These are phyloP conservation scores for Cephus spinipes DNA, from an alignment of 2,888 invertebrate genomes.

Conservation along the genomic window DNA sequence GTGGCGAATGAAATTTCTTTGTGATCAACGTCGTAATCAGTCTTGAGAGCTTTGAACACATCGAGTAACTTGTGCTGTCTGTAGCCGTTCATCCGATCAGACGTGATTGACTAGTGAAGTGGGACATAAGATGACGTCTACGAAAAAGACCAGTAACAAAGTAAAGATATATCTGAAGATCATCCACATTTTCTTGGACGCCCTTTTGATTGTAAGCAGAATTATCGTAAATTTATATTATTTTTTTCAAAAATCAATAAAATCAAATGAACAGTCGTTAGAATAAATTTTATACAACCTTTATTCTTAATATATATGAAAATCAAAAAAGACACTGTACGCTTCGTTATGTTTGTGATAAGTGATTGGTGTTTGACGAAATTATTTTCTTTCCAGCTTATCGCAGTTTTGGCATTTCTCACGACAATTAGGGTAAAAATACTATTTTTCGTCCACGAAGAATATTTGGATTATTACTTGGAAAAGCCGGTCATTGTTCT, in stretches of 20 bases:
- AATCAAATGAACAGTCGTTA: neutral
- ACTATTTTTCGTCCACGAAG: neutral
- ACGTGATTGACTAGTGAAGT: neutral
- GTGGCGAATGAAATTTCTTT: neutral
- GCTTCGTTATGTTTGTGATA: neutral
- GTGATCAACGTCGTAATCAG: neutral
- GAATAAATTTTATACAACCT: neutral
- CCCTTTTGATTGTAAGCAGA: neutral
- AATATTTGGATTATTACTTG: constrained; percentile 14
- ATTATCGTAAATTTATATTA: neutral
- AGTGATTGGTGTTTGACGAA: neutral
- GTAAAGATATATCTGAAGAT: neutral
- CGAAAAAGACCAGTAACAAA: neutral
- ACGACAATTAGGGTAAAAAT: neutral
- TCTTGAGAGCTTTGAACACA: neutral
- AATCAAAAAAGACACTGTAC: no score
- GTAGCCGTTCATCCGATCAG: neutral
- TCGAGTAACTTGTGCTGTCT: neutral
- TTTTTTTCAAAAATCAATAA: neutral
- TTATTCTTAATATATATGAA: neutral
- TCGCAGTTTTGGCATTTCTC: neutral
- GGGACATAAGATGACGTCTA: neutral
- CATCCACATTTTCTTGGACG: neutral
- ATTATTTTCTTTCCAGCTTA: neutral
- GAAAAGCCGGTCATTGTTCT: constrained; percentile 14